Conservation (phyloP, 2,113 vertebrate species). For the Isichthys henryi region DNA sequence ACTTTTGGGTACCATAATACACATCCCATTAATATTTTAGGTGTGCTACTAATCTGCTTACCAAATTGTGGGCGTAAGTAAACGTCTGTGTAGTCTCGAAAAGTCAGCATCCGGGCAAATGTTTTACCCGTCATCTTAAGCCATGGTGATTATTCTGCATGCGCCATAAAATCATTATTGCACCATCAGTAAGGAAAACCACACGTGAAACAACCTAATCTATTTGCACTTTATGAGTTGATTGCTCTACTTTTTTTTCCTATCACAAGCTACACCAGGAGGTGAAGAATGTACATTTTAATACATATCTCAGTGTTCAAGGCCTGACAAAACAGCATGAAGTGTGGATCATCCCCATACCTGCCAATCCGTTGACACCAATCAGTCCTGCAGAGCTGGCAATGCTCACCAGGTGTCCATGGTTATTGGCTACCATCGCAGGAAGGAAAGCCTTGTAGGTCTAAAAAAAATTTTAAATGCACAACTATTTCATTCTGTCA, state of each 20-base stretch:
- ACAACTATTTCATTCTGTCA: neutral
- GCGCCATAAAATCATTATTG: neutral
- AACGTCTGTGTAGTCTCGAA: neutral
- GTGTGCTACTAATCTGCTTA: neutral
- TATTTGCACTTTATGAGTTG: neutral
- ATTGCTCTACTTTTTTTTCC: neutral
- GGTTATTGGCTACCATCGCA: conserved; percentile 81
- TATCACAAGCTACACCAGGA: neutral
- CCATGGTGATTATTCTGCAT: neutral
- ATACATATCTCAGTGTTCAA: neutral
- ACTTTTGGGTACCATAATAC: neutral
- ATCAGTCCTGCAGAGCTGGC: conserved; percentile 73
- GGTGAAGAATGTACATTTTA: neutral
- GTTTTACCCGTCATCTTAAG: neutral
- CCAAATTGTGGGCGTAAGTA: neutral
- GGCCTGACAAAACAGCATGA: neutral
- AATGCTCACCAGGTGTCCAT: conserved; percentile 85
- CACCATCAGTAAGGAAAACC: neutral
- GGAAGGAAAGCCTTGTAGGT: conserved; percentile 92
- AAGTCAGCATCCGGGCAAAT: neutral
- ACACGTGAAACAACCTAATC: neutral
- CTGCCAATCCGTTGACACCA: conserved; percentile 66
- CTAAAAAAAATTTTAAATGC: conserved; percentile 45
- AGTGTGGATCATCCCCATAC: conserved; percentile 42
- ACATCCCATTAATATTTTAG: neutral